These are phyloP conservation scores for Ellobius talpinus DNA, from an alignment of 2,113 vertebrate species.

Conservation along the genomic window DNA sequence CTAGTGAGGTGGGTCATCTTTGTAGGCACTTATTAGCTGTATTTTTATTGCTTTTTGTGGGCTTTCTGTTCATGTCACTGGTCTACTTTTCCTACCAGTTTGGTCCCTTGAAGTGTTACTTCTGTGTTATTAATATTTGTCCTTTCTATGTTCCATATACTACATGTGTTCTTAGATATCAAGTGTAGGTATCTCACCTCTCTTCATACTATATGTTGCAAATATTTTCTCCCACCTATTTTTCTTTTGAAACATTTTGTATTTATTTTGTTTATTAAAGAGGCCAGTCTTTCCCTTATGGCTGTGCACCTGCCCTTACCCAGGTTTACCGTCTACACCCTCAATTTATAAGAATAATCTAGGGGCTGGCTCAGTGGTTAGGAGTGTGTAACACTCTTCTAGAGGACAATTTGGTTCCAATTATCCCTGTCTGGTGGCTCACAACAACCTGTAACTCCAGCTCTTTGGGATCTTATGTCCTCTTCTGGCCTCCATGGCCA, in stretches of 20 bases:
- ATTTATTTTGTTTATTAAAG: background rate
- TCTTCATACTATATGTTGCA: background rate
- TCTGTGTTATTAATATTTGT: background rate
- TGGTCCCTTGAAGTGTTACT: background rate
- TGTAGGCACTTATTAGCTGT: background rate
- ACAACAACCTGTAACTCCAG: background rate
- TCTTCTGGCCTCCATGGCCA: background rate
- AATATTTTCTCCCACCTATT: background rate
- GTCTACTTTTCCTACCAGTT: background rate
- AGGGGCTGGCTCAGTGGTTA: background rate
- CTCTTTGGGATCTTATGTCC: background rate
- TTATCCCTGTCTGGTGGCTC: background rate
- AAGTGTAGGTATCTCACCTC: too few species aligned
- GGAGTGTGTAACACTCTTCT: background rate
- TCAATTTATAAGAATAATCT: background rate
- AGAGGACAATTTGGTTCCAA: background rate
- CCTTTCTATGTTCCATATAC: background rate
- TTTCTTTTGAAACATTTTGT: slow-evolving; percentile 8
- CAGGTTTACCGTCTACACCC: background rate
- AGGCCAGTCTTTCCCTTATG: background rate
- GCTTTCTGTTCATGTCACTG: background rate
- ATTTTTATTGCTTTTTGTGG: background rate
- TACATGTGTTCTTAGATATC: background rate
- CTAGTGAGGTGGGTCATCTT: background rate
- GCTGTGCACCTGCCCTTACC: background rate